Evolutionary conservation across 2,113 vertebrate genomes (phyloP), one percentile per base, ranked within the genome.

Genomic region (Stercorarius parasiticus): DNA sequence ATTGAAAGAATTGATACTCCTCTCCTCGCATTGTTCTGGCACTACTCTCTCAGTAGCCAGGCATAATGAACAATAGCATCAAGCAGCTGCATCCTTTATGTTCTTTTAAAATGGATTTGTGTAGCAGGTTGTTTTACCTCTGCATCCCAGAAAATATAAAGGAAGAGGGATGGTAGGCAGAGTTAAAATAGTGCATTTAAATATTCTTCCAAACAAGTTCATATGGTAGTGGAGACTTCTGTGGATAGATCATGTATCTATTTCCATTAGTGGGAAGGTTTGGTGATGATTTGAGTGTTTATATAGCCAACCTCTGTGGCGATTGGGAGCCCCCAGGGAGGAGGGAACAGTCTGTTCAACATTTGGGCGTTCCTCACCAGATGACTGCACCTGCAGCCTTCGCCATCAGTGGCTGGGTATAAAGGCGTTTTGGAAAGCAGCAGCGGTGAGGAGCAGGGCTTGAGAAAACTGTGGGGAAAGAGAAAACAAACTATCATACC

Each of bases 391-490:
- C 82, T 74, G 80, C 55, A 83, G 10, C 79, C 29, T 59, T 86
- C 1, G 0, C 74, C 14, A 23, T 40, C 64, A 47, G 71, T 2
- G 2, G 2, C 14, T 1, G 11, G 55, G 10, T 77, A 29, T 23
- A 62, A 38, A 64, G 64, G 49, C 11, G 2, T 72, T 82, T 59
- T 64, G 52, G 42, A 78, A 55, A 74, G 59, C 27, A 80, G 66
- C 34, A 77, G 47, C 71, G 55, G 26, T 29, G 55, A 77, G 79
- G 69, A 88, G 72, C 72, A 84, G 55, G 80, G 72, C 45, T 67
- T 83, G 76, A 55, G 50, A 62, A 69, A 67, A 45, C 42, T 58
- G 14, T 34, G 18, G 53, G 49, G 27, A 66, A 73, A 45, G 64
- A 91, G 69, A 66, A 53, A 23, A 61, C 2, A 93, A 61, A 25